phyloP scores from a whole-genome alignment of 1,140 invertebrate genomes.

The Cotesia chilonis region DNA sequence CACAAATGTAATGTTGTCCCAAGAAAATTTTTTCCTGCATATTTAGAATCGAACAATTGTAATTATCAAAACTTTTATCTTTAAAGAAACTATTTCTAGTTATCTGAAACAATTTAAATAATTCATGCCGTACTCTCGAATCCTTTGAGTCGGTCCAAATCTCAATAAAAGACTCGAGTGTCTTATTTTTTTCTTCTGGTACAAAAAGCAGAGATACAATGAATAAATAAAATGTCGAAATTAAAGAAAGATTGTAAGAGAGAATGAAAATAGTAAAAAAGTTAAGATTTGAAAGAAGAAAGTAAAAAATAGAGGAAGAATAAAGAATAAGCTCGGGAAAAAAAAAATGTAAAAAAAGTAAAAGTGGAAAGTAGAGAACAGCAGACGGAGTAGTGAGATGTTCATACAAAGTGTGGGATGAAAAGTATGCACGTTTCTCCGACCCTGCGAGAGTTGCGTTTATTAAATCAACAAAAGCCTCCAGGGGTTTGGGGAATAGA shows the following conservation, averaged over 20 bases:
- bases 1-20: no score
- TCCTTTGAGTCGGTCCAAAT: no score
- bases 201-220: slow-evolving; percentile 21
- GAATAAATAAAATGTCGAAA: background rate
- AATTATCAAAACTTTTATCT: no score
- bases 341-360: background rate
- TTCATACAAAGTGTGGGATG: slow-evolving; percentile 27
- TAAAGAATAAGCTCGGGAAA: slow-evolving; percentile 7
- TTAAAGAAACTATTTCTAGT: no score
- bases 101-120: no score
- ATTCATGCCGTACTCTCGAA: no score
- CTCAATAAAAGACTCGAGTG: no score
- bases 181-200: no score
- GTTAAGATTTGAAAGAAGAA: background rate
- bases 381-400: slow-evolving; percentile 24
- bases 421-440: slow-evolving; percentile 9
- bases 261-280: slow-evolving; percentile 4
- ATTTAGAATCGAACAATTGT: no score
- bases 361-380: slow-evolving; percentile 4
- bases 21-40: no score
- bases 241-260: slow-evolving; percentile 23
- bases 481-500: slow-evolving; percentile 34
- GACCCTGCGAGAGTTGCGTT: slow-evolving; percentile 42
- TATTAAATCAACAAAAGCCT: slow-evolving; percentile 54
- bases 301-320: background rate